A percentile compares a stretch with the other conserved stretches of the same genome.
Evolutionary conservation across 2,113 vertebrate species (phyloP).

Genomic region (Epinephelus moara): DNA sequence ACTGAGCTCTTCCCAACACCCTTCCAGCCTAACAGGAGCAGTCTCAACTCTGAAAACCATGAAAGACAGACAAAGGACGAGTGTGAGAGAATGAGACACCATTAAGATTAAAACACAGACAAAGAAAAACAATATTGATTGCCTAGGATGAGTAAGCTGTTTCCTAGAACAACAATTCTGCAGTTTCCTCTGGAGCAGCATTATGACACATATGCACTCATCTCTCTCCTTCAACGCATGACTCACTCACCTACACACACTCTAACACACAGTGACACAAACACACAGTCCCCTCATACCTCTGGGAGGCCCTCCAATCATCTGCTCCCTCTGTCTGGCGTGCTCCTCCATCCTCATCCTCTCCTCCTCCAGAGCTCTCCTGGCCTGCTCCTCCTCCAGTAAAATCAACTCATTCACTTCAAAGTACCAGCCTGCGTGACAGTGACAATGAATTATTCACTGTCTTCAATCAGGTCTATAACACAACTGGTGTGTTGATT

Average conservation of each 20-base stretch:
- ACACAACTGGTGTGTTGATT: background rate
- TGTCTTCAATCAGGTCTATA: background rate
- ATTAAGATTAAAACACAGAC: background rate
- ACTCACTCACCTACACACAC: slow-evolving; percentile 33
- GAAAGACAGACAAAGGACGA: background rate
- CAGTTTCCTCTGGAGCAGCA: slow-evolving; percentile 1
- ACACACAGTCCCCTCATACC: slow-evolving; percentile 67
- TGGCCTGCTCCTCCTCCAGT: slow-evolving; percentile 78
- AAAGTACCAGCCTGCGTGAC: slow-evolving; percentile 82
- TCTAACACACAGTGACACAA: background rate
- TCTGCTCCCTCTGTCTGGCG: slow-evolving; percentile 77
- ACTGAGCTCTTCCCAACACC: slow-evolving; percentile 85
- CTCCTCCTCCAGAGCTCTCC: slow-evolving; percentile 79
- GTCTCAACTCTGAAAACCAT: slow-evolving; percentile 74
- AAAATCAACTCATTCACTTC: slow-evolving; percentile 83
- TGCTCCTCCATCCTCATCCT: slow-evolving; percentile 81
- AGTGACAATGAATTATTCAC: background rate
- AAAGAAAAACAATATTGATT: slow-evolving; percentile 11
- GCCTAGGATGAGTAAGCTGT: slow-evolving; percentile 29
- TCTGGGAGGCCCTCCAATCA: slow-evolving; percentile 85
- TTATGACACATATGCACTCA: slow-evolving; percentile 6
- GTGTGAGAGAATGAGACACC: background rate
- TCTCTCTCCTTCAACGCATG: background rate
- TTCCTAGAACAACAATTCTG: slow-evolving; percentile 9
- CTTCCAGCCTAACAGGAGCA: slow-evolving; percentile 85